Evolutionary conservation across 1,140 invertebrate species (phyloP).

Genomic region (Saccostrea echinata): DNA sequence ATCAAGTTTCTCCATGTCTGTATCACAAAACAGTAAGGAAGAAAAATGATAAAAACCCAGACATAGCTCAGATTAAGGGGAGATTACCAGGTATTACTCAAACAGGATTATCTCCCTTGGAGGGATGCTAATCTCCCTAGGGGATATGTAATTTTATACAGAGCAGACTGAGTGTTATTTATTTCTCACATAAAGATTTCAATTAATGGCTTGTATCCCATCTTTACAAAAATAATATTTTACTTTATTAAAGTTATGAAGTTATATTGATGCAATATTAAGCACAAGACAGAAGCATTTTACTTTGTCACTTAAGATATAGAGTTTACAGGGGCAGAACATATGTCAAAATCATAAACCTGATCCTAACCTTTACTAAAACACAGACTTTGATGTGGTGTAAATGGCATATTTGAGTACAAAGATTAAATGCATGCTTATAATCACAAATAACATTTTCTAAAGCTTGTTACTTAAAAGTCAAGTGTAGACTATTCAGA

Average conservation of each 20-base stretch:
- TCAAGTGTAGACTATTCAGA: background rate
- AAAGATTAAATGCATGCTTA: conserved; percentile 10
- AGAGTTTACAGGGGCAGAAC: background rate
- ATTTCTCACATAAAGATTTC: background rate
- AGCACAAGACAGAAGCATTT: background rate
- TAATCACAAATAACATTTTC: background rate
- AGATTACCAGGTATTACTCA: conserved; percentile 22
- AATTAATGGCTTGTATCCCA: background rate
- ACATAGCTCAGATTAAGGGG: conserved; percentile 5
- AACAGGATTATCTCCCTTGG: conserved; percentile 21
- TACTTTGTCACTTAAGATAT: background rate
- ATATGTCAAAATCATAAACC: background rate
- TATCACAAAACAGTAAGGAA: conserved; percentile 7
- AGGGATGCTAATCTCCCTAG: background rate
- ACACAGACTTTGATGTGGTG: background rate
- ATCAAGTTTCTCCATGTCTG: conserved; percentile 4
- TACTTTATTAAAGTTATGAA: background rate
- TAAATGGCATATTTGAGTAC: background rate
- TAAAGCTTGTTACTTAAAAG: conserved; percentile 10
- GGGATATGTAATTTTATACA: background rate
- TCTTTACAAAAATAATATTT: background rate
- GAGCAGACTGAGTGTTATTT: background rate
- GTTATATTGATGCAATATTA: background rate
- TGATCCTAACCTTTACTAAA: background rate
- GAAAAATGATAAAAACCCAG: background rate